Evolutionary conservation across 2,888 invertebrate species (phyloP), one percentile per base, ranked within the genome.

Genomic region (Philonicus albiceps): DNA sequence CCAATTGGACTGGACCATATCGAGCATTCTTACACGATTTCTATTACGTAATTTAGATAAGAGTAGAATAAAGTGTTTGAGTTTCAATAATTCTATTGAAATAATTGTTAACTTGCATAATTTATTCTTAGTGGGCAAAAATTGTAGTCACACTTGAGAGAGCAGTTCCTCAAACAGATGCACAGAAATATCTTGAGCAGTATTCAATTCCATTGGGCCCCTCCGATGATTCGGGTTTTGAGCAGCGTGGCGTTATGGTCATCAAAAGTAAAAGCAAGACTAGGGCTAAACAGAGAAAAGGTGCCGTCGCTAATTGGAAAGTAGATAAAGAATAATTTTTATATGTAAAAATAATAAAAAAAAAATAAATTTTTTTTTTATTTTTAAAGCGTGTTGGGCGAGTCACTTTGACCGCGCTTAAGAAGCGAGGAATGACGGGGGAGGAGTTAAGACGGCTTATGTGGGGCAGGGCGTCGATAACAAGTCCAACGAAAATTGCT

Each of bases 241-340:
- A 98, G 91, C 96, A 97, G 89, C 94, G 98, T 64, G 99, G 98
- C 0, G 97, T 99, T 2, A 98, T 99, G 96, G 98, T 99, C 86
- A 99, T 99, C 91, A 99, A 99, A 93, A 97, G 97, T 89, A 98
- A 98, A 90, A 97, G 96, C 88, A 99, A 99, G 93, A 99, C 99
- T 0, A 94, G 97, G 88, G 99, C 99, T 0, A 97, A 97, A 90
- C 98, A 99, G 93, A 94, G 99, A 88, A 99, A 99, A 91, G 98
- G 98, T 0, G 99, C 99, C 2, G 95, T 99, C 1, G 94, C 96
- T 84, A 99, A 99, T 91, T 99, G 99, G 99, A 99, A 99, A 96
- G 98, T 98, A 0, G 4, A 16, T 43, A 8, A 37, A 11, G 11
- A 11, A 11, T 37, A 11, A 11, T 37, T 37, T 2, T 11, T 11